These are phyloP conservation scores for Antheraea yamamai DNA, from an alignment of 2,888 invertebrate species.

Conservation along the genomic window DNA sequence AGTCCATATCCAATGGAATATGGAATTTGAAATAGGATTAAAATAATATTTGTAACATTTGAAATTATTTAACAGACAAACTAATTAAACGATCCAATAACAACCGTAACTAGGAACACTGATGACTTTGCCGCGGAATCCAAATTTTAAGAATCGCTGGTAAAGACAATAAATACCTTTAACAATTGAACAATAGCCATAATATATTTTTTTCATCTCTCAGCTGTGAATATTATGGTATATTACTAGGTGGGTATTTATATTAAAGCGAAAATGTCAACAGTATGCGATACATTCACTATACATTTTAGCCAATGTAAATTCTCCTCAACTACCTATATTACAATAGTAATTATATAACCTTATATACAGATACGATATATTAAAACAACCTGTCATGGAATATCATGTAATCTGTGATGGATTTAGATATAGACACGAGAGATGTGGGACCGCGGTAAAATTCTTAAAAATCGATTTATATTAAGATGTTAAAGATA, in stretches of 20 bases:
- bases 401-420: slow-evolving; percentile 13
- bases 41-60: too few species aligned
- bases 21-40: too few species aligned
- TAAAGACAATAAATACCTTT: too few species aligned
- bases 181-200: too few species aligned
- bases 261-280: slow-evolving; percentile 58
- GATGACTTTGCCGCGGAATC: too few species aligned
- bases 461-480: not conserved
- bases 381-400: slow-evolving; percentile 9
- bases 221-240: slow-evolving; percentile 73
- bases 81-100: too few species aligned
- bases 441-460: not conserved
- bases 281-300: slow-evolving; percentile 57
- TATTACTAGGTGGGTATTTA: slow-evolving; percentile 68
- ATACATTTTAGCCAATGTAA: slow-evolving; percentile 49
- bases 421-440: not conserved
- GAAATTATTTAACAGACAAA: too few species aligned
- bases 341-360: slow-evolving; percentile 47
- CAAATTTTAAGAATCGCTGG: too few species aligned
- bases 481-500: not conserved
- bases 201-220: slow-evolving; percentile 40
- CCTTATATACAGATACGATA: slow-evolving; percentile 32
- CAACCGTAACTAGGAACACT: too few species aligned
- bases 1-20: too few species aligned
- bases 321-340: slow-evolving; percentile 47